Base-by-base conservation (phyloP, 2,113 vertebrate genomes). In the Salvelinus sp. region DNA sequence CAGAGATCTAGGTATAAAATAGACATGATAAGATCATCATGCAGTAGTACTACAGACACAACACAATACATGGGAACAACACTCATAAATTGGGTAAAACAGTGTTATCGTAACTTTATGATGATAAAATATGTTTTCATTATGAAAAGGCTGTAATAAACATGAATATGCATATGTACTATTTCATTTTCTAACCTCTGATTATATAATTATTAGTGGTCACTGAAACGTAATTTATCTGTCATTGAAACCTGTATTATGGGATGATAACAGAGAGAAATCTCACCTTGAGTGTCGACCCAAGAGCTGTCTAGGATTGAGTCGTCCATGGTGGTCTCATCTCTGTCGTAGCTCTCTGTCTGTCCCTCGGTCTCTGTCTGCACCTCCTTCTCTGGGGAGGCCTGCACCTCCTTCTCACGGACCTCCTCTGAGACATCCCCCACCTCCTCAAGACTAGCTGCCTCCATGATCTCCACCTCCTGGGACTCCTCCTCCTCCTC, bases 271-370 rank as follows among this genome's bases (percentile, higher is more conserved):
- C n/a, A 65, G 16, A 65, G 10, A 65, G 83, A 68, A 78, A 77
- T 88, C 94, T 95, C 90, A 99, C 97, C 98, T 97, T 98, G 98
- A 82, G 96, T 96, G 86, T 99, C 97, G 75, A 98, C 92, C 98
- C 97, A 99, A 90, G 97, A 96, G 91, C 97, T 99, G 95, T 99
- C 98, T 93, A 99, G 93, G 88, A 99, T 91, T 88, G 98, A 99
- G 92, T 99, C 98, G 14, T 99, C 98, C 0, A 99, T 97, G 38
- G 97, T 99, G 76, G 97, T 98, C 91, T 99, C 98, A 22, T 99
- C 98, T 91, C 92, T 95, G 86, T 99, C 97, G 2, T 95, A 98
- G 14, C 95, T 97, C 88, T 98, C 96, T 9, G 95, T 96, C 67
- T 91, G 95, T 38, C 86, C 95, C 79, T 98, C 95, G 0, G 94